phyloP scores from a whole-genome alignment of 2,113 vertebrate species.

The Stictonetta naevosa region DNA sequence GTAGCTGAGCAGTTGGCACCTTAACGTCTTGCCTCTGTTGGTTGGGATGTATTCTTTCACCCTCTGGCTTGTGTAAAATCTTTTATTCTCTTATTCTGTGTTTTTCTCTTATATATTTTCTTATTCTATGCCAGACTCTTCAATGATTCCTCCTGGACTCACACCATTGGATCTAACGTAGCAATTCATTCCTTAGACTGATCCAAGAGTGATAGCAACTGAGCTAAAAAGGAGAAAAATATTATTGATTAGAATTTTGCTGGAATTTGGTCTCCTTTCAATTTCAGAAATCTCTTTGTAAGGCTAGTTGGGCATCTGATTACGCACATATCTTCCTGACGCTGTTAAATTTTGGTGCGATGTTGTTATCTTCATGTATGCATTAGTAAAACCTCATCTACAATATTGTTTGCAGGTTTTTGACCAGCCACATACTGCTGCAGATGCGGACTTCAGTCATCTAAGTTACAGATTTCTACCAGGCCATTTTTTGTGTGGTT shows the following conservation, averaged over 20 bases:
- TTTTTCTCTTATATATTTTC: neutral
- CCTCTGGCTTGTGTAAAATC: neutral
- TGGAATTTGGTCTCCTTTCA: neutral
- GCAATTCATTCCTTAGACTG: neutral
- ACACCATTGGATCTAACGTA: neutral
- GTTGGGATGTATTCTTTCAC: neutral
- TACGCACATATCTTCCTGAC: neutral
- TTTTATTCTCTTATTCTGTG: neutral
- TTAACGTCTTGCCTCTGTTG: neutral
- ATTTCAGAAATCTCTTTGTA: neutral
- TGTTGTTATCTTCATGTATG: neutral
- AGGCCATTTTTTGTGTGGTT: rapidly evolving
- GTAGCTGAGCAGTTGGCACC: neutral
- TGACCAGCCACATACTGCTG: neutral
- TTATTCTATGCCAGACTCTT: neutral
- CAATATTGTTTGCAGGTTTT: neutral
- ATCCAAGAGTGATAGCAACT: neutral
- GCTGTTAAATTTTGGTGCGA: neutral
- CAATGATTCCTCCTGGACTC: neutral
- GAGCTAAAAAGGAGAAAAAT: neutral
- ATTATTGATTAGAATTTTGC: neutral
- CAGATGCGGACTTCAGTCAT: neutral
- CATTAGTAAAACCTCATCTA: neutral
- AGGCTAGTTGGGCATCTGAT: neutral
- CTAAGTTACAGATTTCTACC: neutral